These are phyloP conservation scores for Syngnathus floridae DNA, from an alignment of 2,113 vertebrate genomes.

Conservation along the genomic window DNA sequence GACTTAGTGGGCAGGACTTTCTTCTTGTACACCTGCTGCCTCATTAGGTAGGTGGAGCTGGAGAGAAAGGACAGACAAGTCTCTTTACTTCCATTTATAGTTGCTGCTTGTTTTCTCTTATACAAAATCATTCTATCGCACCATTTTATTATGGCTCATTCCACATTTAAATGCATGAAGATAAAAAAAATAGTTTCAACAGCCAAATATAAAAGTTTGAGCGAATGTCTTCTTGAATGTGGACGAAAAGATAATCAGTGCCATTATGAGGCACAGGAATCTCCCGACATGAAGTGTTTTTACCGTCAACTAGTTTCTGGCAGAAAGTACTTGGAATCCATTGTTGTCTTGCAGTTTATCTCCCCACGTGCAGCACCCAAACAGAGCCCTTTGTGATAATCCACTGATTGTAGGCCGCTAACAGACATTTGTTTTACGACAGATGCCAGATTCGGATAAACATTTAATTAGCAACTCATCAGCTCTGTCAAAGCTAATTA, in stretches of 20 bases:
- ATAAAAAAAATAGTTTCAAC: background rate
- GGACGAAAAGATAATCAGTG: background rate
- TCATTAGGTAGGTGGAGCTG: no score
- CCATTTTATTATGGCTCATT: background rate
- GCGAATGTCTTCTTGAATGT: background rate
- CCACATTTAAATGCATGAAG: background rate
- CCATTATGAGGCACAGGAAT: background rate
- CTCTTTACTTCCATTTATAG: no score
- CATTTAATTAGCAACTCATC: conserved; percentile 67
- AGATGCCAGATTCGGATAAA: conserved; percentile 66
- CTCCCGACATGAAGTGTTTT: conserved; percentile 1
- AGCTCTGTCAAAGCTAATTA: conserved; percentile 64
- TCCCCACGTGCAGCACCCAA: conserved; percentile 37
- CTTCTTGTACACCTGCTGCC: no score
- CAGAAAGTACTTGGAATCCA: conserved; percentile 7
- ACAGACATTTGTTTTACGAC: conserved; percentile 61
- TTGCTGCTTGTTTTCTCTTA: no score
- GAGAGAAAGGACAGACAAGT: no score
- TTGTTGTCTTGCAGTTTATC: conserved; percentile 38
- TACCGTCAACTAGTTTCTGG: conserved; percentile 2
- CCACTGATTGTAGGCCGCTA: conserved; percentile 53
- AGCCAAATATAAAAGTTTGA: background rate
- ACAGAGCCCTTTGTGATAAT: conserved; percentile 52
- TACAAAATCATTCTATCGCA: no score
- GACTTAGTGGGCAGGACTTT: no score